A percentile compares a stretch with the other conserved stretches of the same genome.
Conservation (phyloP, 2,797 vertebrate genomes). For the Liasis olivaceus region DNA sequence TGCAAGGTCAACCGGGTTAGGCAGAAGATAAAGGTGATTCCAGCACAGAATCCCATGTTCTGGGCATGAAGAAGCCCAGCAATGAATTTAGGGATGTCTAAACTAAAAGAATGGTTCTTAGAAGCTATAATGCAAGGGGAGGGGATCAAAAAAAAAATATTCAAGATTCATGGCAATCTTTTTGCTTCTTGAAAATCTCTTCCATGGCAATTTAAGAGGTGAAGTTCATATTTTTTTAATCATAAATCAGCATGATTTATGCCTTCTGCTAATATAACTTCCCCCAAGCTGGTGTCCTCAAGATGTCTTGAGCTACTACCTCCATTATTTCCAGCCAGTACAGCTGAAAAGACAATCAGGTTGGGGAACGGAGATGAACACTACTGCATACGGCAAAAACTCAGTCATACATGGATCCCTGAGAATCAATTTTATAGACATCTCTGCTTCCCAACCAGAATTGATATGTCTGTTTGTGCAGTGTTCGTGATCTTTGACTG, state of each 20-base stretch:
- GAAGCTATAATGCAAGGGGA: background rate
- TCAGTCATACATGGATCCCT: background rate
- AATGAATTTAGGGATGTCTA: background rate
- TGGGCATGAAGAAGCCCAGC: background rate
- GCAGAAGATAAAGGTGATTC: background rate
- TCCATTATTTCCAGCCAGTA: background rate
- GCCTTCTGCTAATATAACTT: background rate
- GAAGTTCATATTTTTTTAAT: background rate
- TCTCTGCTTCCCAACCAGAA: background rate
- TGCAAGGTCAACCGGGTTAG: background rate
- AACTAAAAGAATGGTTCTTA: background rate
- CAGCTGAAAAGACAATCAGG: background rate
- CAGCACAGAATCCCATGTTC: background rate
- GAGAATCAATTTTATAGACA: background rate
- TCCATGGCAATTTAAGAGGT: background rate
- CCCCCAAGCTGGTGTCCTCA: background rate
- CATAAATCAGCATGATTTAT: background rate
- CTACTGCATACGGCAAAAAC: background rate
- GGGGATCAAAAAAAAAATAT: background rate
- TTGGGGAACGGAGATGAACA: background rate
- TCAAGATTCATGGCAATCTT: background rate
- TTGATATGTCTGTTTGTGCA: background rate
- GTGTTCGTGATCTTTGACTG: background rate
- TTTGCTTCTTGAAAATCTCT: background rate
- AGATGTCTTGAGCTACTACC: background rate